Evolutionary conservation across 2,888 invertebrate genomes (phyloP).

Genomic region (Leucophenga montana): DNA sequence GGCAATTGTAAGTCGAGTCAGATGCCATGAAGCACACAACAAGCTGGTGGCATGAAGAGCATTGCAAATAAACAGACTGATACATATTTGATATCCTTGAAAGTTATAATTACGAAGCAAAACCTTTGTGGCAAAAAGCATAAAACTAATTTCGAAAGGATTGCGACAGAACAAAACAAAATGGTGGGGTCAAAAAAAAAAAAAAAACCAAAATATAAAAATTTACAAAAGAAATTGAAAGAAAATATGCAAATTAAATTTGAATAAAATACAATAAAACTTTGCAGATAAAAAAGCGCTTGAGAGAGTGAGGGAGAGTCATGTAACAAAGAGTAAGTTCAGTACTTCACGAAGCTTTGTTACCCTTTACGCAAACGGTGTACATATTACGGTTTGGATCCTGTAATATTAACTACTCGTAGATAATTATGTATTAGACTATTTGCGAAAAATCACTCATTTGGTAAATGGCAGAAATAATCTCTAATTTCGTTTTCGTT

Average conservation of each 20-base stretch:
- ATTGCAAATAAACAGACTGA: neutral
- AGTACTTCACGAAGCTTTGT: no score
- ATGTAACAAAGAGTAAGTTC: no score
- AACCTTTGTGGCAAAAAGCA: conserved; percentile 33
- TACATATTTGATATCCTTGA: conserved; percentile 24
- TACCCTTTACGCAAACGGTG: no score
- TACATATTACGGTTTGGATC: no score
- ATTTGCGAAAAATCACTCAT: no score
- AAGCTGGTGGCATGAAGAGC: neutral
- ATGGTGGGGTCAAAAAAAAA: conserved; percentile 20
- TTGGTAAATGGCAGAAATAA: no score
- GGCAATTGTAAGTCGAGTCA: neutral
- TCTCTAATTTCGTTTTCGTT: no score
- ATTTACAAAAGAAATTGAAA: conserved; percentile 19
- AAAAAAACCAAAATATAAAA: conserved; percentile 10
- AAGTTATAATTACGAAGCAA: conserved; percentile 41
- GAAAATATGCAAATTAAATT: conserved; percentile 43
- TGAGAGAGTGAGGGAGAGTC: neutral
- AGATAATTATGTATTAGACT: no score
- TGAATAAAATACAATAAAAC: conserved; percentile 13
- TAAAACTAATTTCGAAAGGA: conserved; percentile 40
- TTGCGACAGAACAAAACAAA: conserved; percentile 8
- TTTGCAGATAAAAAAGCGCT: conserved; percentile 2
- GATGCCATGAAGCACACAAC: neutral
- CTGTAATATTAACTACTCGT: no score